Evolutionary conservation across 2,113 vertebrate genomes (phyloP), one percentile per base, ranked within the genome.

Genomic region (Melanerpes aurifrons): DNA sequence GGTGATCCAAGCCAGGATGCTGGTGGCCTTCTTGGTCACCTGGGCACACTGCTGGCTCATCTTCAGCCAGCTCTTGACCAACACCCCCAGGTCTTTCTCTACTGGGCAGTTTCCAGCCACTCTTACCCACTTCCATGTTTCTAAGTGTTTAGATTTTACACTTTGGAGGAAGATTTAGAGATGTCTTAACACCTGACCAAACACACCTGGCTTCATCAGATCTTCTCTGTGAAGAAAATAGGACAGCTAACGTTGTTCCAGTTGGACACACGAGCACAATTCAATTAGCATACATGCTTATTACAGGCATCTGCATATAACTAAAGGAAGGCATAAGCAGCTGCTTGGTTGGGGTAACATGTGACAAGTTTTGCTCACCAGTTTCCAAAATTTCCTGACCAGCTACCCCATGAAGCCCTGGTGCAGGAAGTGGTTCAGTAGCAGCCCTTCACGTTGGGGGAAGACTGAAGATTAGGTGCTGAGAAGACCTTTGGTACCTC

Each of bases 231-330:
- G 17, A 53, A 45, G 57, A 22, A 80, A 70, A 9, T 3, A 8
- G 64, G 35, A 12, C 62, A n/a, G 29, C 16, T 67, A 22, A 18
- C 3, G 11, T 20, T 15, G 28, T 50, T 76, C 61, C 35, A 58
- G 22, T 43, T 40, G 17, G 40, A 26, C 50, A 24, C 18, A 28
- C 6, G 25, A 48, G 19, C 29, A 20, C 0, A 0, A 43, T 58
- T 88, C 50, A 77, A 59, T 74, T 71, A 15, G 6, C 15, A 9
- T 61, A 3, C 3, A 8, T 71, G 31, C 43, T 48, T 37, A 31
- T 77, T 87, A 21, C 47, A 71, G 24, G 13, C 58, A 32, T 72
- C 32, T 86, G 45, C 24, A 21, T 28, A 6, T 61, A 66, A 59
- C 78, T 61, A 83, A 77, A 40, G 40, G 32, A 45, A 78, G 24